phyloP scores from a whole-genome alignment of 2,888 invertebrate genomes.

The Lottia gigantea region DNA sequence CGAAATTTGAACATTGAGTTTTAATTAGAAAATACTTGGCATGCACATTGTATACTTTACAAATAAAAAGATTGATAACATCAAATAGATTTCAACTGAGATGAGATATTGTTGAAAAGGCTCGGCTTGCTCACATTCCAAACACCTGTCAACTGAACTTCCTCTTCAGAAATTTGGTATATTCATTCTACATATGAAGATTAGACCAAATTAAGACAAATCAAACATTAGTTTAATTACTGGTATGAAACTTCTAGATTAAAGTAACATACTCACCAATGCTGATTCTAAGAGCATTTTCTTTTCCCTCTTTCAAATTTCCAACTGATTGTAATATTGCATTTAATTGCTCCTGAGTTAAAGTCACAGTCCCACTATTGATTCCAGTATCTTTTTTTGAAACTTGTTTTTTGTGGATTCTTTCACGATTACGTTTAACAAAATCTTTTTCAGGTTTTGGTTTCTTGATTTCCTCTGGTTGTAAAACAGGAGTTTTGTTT shows the following conservation, averaged over 20 bases:
- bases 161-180: no score
- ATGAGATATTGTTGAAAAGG: no score
- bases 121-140: no score
- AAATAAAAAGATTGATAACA: no score
- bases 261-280: slow-evolving; percentile 39
- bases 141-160: no score
- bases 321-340: slow-evolving; percentile 57
- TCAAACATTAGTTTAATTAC: no score
- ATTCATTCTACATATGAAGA: no score
- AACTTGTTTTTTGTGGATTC: slow-evolving; percentile 13
- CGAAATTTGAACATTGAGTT: no score
- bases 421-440: slow-evolving; percentile 45
- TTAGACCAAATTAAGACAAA: no score
- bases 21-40: no score
- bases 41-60: no score
- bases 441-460: slow-evolving; percentile 51
- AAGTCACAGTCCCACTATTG: slow-evolving; percentile 46
- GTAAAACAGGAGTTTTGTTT: slow-evolving; percentile 24
- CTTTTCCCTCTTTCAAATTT: slow-evolving; percentile 43
- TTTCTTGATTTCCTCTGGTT: slow-evolving; percentile 28
- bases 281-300: slow-evolving; percentile 51
- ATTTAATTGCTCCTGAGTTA: slow-evolving; percentile 60
- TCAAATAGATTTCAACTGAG: no score
- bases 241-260: not conserved
- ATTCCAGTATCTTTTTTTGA: slow-evolving; percentile 25